Conservation (phyloP, 2,797 vertebrate genomes). For the Esox masquinongy region DNA sequence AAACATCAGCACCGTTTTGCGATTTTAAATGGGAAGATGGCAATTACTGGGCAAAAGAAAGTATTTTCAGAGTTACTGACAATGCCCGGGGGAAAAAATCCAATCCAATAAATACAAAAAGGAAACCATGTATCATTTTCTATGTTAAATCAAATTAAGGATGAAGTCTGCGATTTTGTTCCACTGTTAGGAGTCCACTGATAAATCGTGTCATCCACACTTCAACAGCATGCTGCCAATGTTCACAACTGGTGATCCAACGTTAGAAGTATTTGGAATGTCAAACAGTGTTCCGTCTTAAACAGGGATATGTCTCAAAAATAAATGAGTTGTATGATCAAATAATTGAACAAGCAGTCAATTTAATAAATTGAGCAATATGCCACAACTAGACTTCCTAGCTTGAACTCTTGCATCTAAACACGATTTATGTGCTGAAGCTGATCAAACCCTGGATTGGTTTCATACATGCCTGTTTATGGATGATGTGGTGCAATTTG, state of each 20-base stretch:
- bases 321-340: neutral
- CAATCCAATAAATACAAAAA: neutral
- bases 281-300: neutral
- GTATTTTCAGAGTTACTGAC: neutral
- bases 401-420: neutral
- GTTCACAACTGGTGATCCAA: neutral
- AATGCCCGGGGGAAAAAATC: neutral
- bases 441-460: neutral
- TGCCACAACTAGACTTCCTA: neutral
- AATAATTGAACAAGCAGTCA: neutral
- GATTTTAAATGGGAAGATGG: neutral
- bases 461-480: neutral
- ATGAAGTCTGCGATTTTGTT: too few species aligned
- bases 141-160: slow-evolving; percentile 18
- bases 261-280: neutral
- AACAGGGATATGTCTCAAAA: neutral
- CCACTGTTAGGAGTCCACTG: slow-evolving; percentile 3
- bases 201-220: slow-evolving; percentile 32
- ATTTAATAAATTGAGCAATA: neutral
- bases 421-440: neutral
- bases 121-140: neutral
- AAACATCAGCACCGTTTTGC: slow-evolving; percentile 11
- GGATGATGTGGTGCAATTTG: neutral
- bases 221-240: neutral
- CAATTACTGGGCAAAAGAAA: neutral